These are phyloP conservation scores for Pseudachorutes palmiensis DNA, from an alignment of 1,140 invertebrate species.

Conservation along the genomic window DNA sequence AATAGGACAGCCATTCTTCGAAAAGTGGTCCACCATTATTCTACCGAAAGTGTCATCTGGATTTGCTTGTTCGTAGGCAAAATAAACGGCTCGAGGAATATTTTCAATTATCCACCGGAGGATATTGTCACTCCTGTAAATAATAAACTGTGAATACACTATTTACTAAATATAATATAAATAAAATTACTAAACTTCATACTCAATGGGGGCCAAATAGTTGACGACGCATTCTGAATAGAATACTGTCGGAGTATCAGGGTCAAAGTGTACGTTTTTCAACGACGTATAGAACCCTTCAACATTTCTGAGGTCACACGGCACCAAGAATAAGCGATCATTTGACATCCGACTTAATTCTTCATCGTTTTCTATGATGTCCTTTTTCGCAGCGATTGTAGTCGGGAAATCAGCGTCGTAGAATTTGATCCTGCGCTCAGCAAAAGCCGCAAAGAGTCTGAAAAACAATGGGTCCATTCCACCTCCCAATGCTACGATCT, in stretches of 20 bases:
- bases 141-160: neutral
- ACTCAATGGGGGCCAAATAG: slow-evolving; percentile 34
- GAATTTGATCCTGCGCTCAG: slow-evolving; percentile 15
- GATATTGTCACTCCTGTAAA: slow-evolving; percentile 25
- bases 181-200: no score
- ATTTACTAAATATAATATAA: no score
- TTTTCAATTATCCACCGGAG: slow-evolving; percentile 28
- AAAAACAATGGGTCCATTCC: slow-evolving; percentile 34
- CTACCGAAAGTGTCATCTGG: slow-evolving; percentile 33
- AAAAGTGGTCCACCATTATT: slow-evolving; percentile 37
- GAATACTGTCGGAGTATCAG: slow-evolving; percentile 29
- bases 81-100: slow-evolving; percentile 27
- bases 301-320: slow-evolving; percentile 27
- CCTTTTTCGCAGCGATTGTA: slow-evolving; percentile 25
- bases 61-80: slow-evolving; percentile 36
- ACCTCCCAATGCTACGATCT: slow-evolving; percentile 29
- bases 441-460: slow-evolving; percentile 21
- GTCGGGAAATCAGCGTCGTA: slow-evolving; percentile 33
- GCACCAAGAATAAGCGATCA: slow-evolving; percentile 23
- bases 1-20: slow-evolving; percentile 33
- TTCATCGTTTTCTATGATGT: slow-evolving; percentile 24
- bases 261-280: slow-evolving; percentile 21
- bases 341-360: slow-evolving; percentile 17
- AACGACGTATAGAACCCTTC: slow-evolving; percentile 15
- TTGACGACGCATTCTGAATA: slow-evolving; percentile 38